These are phyloP conservation scores for Steinernema khuongi DNA, from an alignment of 1,140 invertebrate genomes.

Conservation along the genomic window DNA sequence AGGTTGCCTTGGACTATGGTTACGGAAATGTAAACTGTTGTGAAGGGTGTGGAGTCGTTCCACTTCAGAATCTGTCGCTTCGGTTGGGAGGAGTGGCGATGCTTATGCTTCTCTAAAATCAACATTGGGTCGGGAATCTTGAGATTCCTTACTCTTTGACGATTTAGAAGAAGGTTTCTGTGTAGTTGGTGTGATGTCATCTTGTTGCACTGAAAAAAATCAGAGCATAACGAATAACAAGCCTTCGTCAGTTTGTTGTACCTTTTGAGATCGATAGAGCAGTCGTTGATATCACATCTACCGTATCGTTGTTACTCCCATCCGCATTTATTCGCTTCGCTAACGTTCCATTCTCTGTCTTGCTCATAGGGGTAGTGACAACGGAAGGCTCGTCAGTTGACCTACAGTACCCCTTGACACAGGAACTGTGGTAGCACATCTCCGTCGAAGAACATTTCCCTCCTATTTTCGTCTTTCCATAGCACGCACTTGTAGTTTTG, in stretches of 20 bases:
- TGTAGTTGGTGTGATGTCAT: too few relatives aligned
- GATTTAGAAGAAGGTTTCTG: background rate
- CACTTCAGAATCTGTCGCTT: background rate
- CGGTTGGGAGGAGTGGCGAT: too few relatives aligned
- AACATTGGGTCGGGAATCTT: too few relatives aligned
- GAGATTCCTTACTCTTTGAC: too few relatives aligned
- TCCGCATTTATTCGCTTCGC: too few relatives aligned
- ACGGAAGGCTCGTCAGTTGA: background rate
- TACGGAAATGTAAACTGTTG: background rate
- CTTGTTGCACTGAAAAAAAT: too few relatives aligned
- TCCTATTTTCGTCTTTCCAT: background rate
- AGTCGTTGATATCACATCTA: too few relatives aligned
- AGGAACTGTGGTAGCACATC: background rate
- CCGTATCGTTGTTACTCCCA: too few relatives aligned
- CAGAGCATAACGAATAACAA: too few relatives aligned
- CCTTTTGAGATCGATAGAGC: too few relatives aligned
- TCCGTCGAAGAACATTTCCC: background rate
- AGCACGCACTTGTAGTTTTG: background rate
- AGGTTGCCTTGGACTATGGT: constrained; percentile 1
- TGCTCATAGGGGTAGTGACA: background rate
- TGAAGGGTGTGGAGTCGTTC: background rate
- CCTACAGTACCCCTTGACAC: constrained; percentile 3
- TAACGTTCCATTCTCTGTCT: background rate
- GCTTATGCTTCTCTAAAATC: too few relatives aligned
- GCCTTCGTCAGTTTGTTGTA: too few relatives aligned